Conservation (phyloP, 1,140 invertebrate genomes). For the Apolygus lucorum region DNA sequence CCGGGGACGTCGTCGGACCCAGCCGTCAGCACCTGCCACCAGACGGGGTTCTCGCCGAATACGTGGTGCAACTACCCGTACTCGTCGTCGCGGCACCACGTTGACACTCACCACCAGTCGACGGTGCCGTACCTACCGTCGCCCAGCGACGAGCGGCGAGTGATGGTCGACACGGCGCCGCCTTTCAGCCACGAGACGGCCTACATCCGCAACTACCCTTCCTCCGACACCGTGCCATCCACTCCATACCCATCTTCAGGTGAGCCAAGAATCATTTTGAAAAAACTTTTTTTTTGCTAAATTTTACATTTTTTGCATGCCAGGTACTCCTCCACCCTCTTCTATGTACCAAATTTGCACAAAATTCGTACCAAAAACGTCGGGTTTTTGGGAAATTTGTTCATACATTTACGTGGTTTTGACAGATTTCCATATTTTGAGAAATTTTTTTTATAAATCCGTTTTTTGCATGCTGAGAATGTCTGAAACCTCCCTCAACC, state of each 20-base stretch:
- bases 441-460: too few species aligned
- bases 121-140: conserved; percentile 32
- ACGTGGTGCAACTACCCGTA: conserved; percentile 63
- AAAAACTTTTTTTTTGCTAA: too few species aligned
- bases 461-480: too few species aligned
- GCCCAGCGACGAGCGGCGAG: conserved; percentile 22
- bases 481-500: too few species aligned
- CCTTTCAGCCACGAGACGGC: conserved; percentile 59
- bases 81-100: conserved; percentile 50
- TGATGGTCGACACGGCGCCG: conserved; percentile 44
- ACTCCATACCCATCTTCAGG: conserved; percentile 72
- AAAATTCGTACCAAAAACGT: too few species aligned
- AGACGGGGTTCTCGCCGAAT: conserved; percentile 48
- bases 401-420: too few species aligned
- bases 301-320: too few species aligned
- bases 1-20: conserved; percentile 47
- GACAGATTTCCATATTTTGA: too few species aligned
- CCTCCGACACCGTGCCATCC: conserved; percentile 62
- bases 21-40: conserved; percentile 53
- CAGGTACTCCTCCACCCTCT: too few species aligned
- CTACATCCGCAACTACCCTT: conserved; percentile 64
- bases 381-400: too few species aligned
- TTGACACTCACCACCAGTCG: conserved; percentile 46
- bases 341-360: too few species aligned
- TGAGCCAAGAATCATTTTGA: conserved; percentile 40